A percentile compares a stretch with the other conserved stretches of the same genome.
Conservation (phyloP, 2,113 vertebrate genomes). For the Charadrius vociferus region DNA sequence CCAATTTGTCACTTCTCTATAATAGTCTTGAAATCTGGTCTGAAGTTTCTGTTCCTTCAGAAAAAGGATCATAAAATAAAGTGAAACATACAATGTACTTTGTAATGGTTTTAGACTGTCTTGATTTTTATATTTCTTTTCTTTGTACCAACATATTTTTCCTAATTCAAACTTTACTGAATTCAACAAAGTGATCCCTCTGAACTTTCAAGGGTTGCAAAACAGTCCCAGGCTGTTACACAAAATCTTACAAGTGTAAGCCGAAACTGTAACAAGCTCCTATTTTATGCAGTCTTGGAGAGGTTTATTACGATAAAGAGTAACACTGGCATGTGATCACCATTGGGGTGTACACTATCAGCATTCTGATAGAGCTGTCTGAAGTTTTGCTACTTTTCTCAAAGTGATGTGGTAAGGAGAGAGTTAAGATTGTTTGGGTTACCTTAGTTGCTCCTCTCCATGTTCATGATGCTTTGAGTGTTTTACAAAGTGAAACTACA, state of each 20-base stretch:
- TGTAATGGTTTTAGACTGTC: not conserved
- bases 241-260: not conserved
- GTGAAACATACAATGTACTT: not conserved
- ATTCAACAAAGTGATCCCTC: not conserved
- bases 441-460: not conserved
- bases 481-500: not conserved
- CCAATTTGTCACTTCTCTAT: not conserved
- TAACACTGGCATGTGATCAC: not conserved
- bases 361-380: not conserved
- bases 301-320: not conserved
- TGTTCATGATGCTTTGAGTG: not conserved
- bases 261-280: not conserved
- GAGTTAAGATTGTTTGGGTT: not conserved
- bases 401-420: not conserved
- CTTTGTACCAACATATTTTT: not conserved
- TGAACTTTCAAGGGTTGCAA: not conserved
- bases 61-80: not conserved
- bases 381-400: not conserved
- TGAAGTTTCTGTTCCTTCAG: not conserved
- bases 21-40: not conserved
- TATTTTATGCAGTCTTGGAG: not conserved
- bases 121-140: not conserved
- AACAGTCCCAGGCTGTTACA: not conserved
- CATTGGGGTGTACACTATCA: not conserved
- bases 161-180: not conserved